A percentile compares a stretch with the other conserved stretches of the same genome.
Evolutionary conservation across 2,113 vertebrate genomes (phyloP).

Genomic region (Nematolebias whitei): DNA sequence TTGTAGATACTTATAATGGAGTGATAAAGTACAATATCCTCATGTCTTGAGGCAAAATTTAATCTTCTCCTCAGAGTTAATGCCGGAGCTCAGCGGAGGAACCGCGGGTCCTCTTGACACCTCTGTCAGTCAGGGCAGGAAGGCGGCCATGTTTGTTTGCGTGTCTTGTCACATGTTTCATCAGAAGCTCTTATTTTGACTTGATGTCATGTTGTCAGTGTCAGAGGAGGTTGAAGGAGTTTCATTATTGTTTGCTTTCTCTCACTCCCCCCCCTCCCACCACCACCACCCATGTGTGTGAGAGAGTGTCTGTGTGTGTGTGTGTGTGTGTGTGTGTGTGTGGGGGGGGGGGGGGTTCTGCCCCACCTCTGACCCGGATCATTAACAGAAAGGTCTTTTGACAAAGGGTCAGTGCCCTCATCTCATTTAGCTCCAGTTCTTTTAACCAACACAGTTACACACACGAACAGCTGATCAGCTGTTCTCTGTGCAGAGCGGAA

Average conservation of each 20-base stretch:
- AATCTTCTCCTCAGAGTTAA: conserved; percentile 56
- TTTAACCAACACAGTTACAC: too few species aligned
- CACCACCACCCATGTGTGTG: too few species aligned
- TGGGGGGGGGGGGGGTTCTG: too few species aligned
- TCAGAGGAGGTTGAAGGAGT: conserved; percentile 43
- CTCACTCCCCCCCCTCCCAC: too few species aligned
- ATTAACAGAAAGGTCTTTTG: too few species aligned
- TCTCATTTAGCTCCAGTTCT: too few species aligned
- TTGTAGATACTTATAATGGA: too few species aligned
- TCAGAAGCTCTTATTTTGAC: conserved; percentile 36
- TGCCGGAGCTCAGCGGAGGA: conserved; percentile 34
- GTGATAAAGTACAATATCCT: too few species aligned
- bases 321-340: conserved; percentile 17
- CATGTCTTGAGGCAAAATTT: conserved; percentile 37
- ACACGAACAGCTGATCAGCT: too few species aligned
- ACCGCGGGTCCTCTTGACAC: conserved; percentile 46
- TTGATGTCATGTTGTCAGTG: conserved; percentile 41
- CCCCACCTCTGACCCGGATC: too few species aligned
- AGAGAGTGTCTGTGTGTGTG: background rate
- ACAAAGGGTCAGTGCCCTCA: too few species aligned
- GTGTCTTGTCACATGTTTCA: conserved; percentile 26
- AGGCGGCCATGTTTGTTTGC: conserved; percentile 30
- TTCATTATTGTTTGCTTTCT: conserved; percentile 35
- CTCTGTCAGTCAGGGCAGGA: conserved; percentile 33
- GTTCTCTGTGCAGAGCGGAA: too few species aligned